A percentile compares a stretch with the other conserved stretches of the same genome.
phyloP scores from a whole-genome alignment of 2,797 vertebrate genomes.

The Carcharodon carcharias region DNA sequence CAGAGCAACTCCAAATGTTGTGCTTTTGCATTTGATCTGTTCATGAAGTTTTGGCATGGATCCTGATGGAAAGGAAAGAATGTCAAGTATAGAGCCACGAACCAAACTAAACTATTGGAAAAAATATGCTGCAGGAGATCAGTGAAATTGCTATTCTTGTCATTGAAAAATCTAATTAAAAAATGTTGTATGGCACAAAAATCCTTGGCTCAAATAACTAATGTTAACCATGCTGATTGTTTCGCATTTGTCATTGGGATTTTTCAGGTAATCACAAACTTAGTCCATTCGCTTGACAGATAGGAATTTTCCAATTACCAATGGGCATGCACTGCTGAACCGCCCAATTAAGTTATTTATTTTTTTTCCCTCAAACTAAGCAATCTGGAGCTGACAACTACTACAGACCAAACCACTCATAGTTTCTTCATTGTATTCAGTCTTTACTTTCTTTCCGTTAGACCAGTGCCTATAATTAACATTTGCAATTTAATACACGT shows the following conservation, averaged over 20 bases:
- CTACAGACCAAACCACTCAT: background rate
- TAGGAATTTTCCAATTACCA: conserved; percentile 14
- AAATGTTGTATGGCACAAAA: background rate
- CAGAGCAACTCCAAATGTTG: conserved; percentile 26
- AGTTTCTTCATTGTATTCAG: background rate
- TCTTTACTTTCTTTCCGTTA: background rate
- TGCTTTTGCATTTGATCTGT: conserved; percentile 35
- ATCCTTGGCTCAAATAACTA: background rate
- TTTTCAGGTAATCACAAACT: background rate
- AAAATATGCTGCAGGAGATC: conserved; percentile 2
- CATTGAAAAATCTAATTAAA: background rate
- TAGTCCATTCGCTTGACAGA: background rate
- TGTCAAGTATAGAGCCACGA: background rate
- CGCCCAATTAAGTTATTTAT: conserved; percentile 6
- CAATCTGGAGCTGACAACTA: background rate
- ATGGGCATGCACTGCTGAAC: conserved; percentile 18
- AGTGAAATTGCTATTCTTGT: background rate
- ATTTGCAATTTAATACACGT: background rate
- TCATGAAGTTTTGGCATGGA: conserved; percentile 30
- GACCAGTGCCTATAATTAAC: background rate
- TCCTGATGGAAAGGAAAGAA: conserved; percentile 11
- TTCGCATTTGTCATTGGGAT: background rate
- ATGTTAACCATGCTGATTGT: background rate
- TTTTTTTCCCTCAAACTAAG: conserved; percentile 10
- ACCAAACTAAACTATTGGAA: conserved; percentile 9